These are phyloP conservation scores for Heliangelus exortis DNA, from an alignment of 2,797 vertebrate genomes.

Conservation along the genomic window DNA sequence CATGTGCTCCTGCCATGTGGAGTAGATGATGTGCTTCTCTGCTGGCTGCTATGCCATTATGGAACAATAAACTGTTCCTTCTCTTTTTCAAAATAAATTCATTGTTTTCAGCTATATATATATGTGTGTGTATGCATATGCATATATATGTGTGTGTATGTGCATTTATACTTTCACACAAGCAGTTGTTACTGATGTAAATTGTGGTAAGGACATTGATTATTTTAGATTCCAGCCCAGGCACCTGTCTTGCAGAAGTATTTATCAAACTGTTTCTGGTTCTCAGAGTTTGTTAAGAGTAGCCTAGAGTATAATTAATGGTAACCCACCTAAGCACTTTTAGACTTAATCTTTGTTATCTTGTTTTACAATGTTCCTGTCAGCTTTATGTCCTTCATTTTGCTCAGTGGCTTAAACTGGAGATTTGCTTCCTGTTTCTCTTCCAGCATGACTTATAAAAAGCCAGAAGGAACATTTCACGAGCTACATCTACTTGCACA, in stretches of 20 bases:
- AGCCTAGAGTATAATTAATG: background rate
- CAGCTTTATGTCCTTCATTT: background rate
- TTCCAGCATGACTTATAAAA: background rate
- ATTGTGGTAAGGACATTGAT: background rate
- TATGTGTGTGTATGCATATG: background rate
- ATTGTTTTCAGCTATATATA: background rate
- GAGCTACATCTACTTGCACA: background rate
- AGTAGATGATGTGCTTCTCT: background rate
- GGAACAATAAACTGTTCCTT: background rate
- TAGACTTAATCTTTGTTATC: background rate
- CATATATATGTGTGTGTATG: background rate
- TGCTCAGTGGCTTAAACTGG: background rate
- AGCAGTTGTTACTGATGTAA: background rate
- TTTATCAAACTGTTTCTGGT: background rate
- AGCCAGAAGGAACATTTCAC: background rate
- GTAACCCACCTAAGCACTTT: background rate
- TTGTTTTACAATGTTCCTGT: conserved; percentile 15
- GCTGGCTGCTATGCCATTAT: background rate
- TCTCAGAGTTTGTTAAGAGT: conserved; percentile 1
- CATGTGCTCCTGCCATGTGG: background rate
- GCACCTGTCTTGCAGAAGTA: background rate
- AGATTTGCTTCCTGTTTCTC: background rate
- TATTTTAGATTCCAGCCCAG: background rate
- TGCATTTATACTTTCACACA: background rate
- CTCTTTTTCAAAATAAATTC: background rate